phyloP scores from a whole-genome alignment of 1,140 invertebrate genomes.

The Battus philenor region DNA sequence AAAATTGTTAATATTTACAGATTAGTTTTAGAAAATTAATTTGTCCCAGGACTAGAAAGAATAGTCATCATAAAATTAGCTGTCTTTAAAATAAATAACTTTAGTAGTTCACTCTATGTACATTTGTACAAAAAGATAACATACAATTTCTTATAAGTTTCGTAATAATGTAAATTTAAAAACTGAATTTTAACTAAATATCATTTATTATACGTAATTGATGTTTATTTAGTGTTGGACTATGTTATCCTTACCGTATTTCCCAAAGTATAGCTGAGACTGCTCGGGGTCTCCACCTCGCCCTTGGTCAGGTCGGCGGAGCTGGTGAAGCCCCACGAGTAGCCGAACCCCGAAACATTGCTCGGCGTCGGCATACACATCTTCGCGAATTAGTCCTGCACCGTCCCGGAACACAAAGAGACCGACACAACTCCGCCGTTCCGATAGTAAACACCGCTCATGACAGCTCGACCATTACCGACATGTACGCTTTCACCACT shows the following conservation, averaged over 20 bases:
- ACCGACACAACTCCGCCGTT: conserved; percentile 57
- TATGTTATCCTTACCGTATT: conserved; percentile 74
- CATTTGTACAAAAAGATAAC: no score
- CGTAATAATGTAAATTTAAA: no score
- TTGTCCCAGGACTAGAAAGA: no score
- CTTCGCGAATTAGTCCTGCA: conserved; percentile 42
- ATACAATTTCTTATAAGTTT: no score
- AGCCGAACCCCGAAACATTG: conserved; percentile 72
- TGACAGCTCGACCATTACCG: conserved; percentile 67
- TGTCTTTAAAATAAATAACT: no score
- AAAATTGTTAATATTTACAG: no score
- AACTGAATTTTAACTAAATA: no score
- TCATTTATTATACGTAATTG: no score
- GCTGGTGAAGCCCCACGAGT: conserved; percentile 73
- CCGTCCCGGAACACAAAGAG: conserved; percentile 49
- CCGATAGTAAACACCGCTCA: conserved; percentile 68
- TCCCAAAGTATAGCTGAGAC: conserved; percentile 71
- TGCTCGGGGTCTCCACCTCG: conserved; percentile 71
- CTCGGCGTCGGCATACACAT: conserved; percentile 76
- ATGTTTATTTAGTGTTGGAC: no score
- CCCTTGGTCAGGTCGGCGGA: conserved; percentile 69
- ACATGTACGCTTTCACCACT: conserved; percentile 67
- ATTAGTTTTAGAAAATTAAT: no score
- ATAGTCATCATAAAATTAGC: no score
- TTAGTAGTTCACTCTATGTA: no score